Conservation (phyloP, 2,113 vertebrate species). For the Psittacus erithacus region DNA sequence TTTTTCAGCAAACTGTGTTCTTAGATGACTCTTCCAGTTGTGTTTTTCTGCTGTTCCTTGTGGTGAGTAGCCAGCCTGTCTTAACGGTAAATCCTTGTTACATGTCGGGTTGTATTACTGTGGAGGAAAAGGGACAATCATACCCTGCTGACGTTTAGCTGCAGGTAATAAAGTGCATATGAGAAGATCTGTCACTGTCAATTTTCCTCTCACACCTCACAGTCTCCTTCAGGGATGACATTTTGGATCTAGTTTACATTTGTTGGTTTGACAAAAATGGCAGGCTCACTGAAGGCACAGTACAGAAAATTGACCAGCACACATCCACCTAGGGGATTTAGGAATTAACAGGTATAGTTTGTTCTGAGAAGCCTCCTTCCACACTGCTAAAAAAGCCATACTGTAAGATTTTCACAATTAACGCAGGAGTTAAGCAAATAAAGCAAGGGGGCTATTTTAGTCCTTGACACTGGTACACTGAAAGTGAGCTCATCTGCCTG, state of each 20-base stretch:
- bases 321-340: not conserved
- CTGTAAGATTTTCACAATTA: not conserved
- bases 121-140: not conserved
- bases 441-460: not conserved
- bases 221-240: not conserved
- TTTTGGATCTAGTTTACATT: not conserved
- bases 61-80: not conserved
- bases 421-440: not conserved
- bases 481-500: not conserved
- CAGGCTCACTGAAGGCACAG: not conserved
- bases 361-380: not conserved
- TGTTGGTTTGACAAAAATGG: not conserved
- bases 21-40: not conserved
- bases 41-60: not conserved
- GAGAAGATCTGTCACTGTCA: not conserved
- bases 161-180: not conserved
- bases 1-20: not conserved
- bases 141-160: not conserved
- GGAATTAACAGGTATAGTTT: not conserved
- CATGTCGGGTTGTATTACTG: not conserved
- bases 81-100: not conserved
- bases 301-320: rapidly evolving
- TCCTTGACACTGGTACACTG: not conserved
- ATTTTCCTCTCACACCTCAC: not conserved
- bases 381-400: not conserved